Percentiles rank a stretch among this genome's conserved stretches.
phyloP scores from a whole-genome alignment of 2,797 vertebrate genomes.

The Falco cherrug region DNA sequence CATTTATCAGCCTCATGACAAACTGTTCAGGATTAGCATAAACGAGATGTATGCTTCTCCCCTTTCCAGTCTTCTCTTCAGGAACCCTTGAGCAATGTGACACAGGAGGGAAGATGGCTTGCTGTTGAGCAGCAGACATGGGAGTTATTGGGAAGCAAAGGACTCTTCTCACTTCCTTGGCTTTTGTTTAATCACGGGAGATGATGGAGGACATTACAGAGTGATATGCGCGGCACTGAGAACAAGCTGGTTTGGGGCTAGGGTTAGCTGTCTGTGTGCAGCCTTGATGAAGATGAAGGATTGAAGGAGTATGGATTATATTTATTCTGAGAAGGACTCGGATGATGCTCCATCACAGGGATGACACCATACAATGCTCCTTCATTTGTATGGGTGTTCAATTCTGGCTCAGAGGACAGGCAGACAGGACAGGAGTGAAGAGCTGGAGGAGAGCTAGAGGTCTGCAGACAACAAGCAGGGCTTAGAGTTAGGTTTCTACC shows the following conservation, averaged over 20 bases:
- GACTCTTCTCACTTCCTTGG: not conserved
- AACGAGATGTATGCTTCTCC: not conserved
- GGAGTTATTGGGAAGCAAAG: not conserved
- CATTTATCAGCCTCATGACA: slow-evolving; percentile 34
- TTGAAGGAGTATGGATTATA: not conserved
- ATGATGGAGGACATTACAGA: not conserved
- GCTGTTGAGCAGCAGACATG: not conserved
- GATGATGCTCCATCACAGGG: not conserved
- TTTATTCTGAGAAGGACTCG: not conserved
- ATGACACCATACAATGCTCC: not conserved
- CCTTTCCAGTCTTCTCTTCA: not conserved
- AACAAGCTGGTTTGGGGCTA: not conserved
- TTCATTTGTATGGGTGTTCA: not conserved
- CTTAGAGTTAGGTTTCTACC: not conserved
- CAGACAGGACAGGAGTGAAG: not conserved
- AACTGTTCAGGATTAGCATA: slow-evolving; percentile 22
- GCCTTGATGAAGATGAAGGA: slow-evolving; percentile 52
- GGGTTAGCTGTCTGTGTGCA: slow-evolving; percentile 16
- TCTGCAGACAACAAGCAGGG: not conserved
- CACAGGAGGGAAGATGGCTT: not conserved
- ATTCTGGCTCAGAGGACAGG: not conserved
- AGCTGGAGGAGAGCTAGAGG: not conserved
- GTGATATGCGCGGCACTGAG: not conserved
- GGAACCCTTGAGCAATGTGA: not conserved
- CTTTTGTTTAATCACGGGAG: not conserved